Conservation (phyloP, 2,888 invertebrate genomes). For the Pseudococcus jackbeardsleyi region DNA sequence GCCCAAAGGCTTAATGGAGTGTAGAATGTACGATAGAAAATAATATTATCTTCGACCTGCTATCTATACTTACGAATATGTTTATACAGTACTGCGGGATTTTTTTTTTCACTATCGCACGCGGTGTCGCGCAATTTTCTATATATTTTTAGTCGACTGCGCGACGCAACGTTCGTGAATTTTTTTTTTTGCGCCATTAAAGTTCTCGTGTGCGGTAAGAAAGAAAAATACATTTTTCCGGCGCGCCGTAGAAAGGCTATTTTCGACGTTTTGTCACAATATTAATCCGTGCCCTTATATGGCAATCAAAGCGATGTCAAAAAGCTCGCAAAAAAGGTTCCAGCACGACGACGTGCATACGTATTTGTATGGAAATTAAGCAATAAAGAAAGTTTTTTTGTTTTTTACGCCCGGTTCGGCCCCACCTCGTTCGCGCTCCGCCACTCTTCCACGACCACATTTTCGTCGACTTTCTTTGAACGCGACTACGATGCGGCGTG, state of each 20-base stretch:
- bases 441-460: not conserved
- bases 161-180: not conserved
- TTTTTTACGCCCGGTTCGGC: not conserved
- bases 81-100: not conserved
- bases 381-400: slow-evolving; percentile 52
- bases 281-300: slow-evolving; percentile 36
- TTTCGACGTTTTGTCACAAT: slow-evolving; percentile 52
- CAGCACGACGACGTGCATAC: not conserved
- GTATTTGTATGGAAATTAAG: slow-evolving; percentile 55
- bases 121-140: slow-evolving; percentile 18
- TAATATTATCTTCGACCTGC: slow-evolving; percentile 40
- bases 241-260: not conserved
- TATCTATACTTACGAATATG: slow-evolving; percentile 2
- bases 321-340: slow-evolving; percentile 25
- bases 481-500: not conserved
- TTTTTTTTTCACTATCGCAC: not conserved
- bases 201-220: not conserved
- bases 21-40: slow-evolving; percentile 45
- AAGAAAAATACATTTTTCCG: slow-evolving; percentile 3
- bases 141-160: not conserved
- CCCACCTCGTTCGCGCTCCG: not conserved
- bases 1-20: slow-evolving; percentile 52
- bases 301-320: slow-evolving; percentile 52
- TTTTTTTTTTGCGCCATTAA: slow-evolving; percentile 31
- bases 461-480: slow-evolving; percentile 40